Conservation (phyloP, 1,140 invertebrate species). For the Limonius californicus region DNA sequence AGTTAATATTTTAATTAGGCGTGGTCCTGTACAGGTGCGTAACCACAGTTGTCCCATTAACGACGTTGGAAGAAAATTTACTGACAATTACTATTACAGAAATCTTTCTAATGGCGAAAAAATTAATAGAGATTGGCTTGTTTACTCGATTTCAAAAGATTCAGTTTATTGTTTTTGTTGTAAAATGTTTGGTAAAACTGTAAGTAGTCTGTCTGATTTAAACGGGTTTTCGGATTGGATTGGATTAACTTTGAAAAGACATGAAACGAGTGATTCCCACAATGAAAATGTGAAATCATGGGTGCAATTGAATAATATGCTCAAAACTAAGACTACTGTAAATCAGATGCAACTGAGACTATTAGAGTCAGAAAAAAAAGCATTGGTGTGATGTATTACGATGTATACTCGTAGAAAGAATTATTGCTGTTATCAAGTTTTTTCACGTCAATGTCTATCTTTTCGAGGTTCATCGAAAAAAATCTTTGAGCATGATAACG, state of each 20-base stretch:
- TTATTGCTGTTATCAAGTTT: not conserved
- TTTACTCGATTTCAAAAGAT: constrained; percentile 27
- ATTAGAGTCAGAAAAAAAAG: not conserved
- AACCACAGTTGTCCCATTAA: constrained; percentile 25
- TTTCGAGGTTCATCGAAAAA: not conserved
- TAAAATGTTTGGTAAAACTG: constrained; percentile 26
- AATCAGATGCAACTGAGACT: constrained; percentile 1
- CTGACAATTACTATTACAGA: constrained; percentile 21
- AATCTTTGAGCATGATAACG: not conserved
- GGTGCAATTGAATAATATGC: constrained; percentile 15
- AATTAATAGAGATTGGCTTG: constrained; percentile 25
- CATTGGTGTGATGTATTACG: not conserved
- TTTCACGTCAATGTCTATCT: not conserved
- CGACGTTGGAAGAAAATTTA: constrained; percentile 24
- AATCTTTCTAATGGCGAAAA: constrained; percentile 28
- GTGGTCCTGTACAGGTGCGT: constrained; percentile 15
- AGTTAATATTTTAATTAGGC: constrained; percentile 24
- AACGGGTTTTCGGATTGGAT: constrained; percentile 14
- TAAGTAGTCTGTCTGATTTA: constrained; percentile 24
- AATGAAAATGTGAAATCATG: constrained; percentile 21
- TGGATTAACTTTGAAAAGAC: constrained; percentile 16
- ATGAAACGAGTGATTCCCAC: constrained; percentile 18
- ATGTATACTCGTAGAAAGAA: not conserved
- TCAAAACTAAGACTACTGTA: not conserved
- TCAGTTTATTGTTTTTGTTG: constrained; percentile 31